phyloP scores from a whole-genome alignment of 1,140 invertebrate genomes.

The Popillia japonica region DNA sequence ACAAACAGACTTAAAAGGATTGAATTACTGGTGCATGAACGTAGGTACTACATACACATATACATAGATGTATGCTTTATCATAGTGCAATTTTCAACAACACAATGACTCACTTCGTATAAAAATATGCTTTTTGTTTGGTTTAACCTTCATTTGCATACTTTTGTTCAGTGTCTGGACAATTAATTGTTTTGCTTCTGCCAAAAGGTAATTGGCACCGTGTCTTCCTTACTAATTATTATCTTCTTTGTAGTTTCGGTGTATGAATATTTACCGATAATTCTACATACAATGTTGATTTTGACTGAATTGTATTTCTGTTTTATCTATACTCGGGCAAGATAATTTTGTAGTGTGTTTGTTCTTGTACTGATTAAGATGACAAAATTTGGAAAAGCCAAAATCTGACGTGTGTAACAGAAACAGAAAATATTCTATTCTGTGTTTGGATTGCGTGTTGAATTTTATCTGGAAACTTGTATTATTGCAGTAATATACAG shows the following conservation, averaged over 20 bases:
- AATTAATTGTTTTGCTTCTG: neutral
- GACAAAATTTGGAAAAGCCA: too few species aligned
- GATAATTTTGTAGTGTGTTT: too few species aligned
- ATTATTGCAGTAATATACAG: too few species aligned
- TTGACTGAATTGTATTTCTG: too few species aligned
- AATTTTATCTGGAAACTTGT: too few species aligned
- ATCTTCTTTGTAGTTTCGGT: neutral
- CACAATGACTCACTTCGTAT: slow-evolving; percentile 28
- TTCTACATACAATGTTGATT: too few species aligned
- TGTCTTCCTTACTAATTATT: neutral
- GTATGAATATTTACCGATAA: too few species aligned
- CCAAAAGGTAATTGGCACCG: neutral
- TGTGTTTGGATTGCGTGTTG: too few species aligned
- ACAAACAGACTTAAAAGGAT: slow-evolving; percentile 39
- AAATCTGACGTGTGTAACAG: too few species aligned
- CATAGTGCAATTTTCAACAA: slow-evolving; percentile 17
- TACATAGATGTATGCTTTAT: neutral
- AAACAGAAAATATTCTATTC: too few species aligned
- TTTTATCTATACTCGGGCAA: too few species aligned
- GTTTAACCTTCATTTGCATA: neutral
- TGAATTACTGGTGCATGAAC: slow-evolving; percentile 32
- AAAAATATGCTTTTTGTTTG: slow-evolving; percentile 31
- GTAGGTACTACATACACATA: slow-evolving; percentile 7
- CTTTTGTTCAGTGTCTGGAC: neutral
- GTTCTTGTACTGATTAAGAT: too few species aligned